Conservation (phyloP, 2,797 vertebrate genomes). For the Aulostomus chinensis region DNA sequence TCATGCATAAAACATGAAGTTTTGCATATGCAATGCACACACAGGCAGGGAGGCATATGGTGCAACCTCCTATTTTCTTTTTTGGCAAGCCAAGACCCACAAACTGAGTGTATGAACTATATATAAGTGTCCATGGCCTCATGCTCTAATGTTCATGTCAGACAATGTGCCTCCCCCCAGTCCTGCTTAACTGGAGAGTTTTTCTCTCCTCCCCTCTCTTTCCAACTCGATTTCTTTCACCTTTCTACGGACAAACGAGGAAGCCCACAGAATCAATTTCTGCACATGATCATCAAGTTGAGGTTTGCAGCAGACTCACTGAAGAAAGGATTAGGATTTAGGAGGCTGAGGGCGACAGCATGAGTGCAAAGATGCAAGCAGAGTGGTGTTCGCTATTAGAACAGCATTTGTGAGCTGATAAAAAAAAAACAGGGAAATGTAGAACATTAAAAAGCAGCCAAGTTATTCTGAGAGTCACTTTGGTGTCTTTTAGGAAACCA, state of each 20-base stretch:
- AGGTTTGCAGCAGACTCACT: slow-evolving; percentile 54
- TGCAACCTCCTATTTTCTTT: slow-evolving; percentile 51
- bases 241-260: slow-evolving; percentile 29
- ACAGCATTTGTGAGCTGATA: slow-evolving; percentile 56
- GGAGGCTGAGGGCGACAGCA: slow-evolving; percentile 38
- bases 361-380: slow-evolving; percentile 22
- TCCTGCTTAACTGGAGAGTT: slow-evolving; percentile 33
- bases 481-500: slow-evolving; percentile 50
- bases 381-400: slow-evolving; percentile 52
- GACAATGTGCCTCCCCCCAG: slow-evolving; percentile 20
- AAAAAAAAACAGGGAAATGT: slow-evolving; percentile 26
- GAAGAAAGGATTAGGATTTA: slow-evolving; percentile 67
- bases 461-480: slow-evolving; percentile 56
- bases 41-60: slow-evolving; percentile 58
- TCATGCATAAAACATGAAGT: slow-evolving; percentile 71
- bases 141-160: slow-evolving; percentile 24
- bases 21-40: slow-evolving; percentile 64
- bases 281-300: slow-evolving; percentile 66
- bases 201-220: not conserved
- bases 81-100: slow-evolving; percentile 45
- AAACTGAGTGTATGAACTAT: slow-evolving; percentile 15
- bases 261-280: slow-evolving; percentile 30
- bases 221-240: slow-evolving; percentile 23
- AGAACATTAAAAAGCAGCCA: slow-evolving; percentile 42
- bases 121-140: slow-evolving; percentile 19